Conservation (phyloP, 2,888 invertebrate species). For the Hypercompe scribonia region DNA sequence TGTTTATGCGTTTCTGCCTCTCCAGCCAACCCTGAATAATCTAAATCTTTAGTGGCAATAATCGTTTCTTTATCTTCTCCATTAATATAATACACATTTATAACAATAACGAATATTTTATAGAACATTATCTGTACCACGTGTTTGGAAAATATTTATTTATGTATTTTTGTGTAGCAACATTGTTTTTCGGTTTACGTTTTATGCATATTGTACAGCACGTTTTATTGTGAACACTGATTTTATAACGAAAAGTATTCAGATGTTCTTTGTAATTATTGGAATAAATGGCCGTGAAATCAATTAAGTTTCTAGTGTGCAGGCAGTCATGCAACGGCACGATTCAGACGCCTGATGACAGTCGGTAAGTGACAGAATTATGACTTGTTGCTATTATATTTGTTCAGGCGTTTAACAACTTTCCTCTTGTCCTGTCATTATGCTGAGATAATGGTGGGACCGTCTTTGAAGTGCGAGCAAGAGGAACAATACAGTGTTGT, state of each 20-base stretch:
- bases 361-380: slow-evolving; percentile 36
- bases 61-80: slow-evolving; percentile 46
- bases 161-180: slow-evolving; percentile 2
- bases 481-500: neutral
- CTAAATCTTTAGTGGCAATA: slow-evolving; percentile 60
- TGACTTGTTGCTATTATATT: slow-evolving; percentile 63
- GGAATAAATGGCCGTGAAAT: slow-evolving; percentile 70
- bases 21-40: slow-evolving; percentile 69
- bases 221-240: slow-evolving; percentile 6
- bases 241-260: slow-evolving; percentile 6
- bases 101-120: slow-evolving; percentile 32
- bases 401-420: slow-evolving; percentile 64
- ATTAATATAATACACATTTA: slow-evolving; percentile 20
- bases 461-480: slow-evolving; percentile 14
- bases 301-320: slow-evolving; percentile 57
- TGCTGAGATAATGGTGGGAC: slow-evolving; percentile 36
- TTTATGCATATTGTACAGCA: slow-evolving; percentile 25
- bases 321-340: slow-evolving; percentile 52
- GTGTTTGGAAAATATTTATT: slow-evolving; percentile 1
- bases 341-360: slow-evolving; percentile 55
- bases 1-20: slow-evolving; percentile 73
- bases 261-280: slow-evolving; percentile 27
- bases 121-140: slow-evolving; percentile 28
- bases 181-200: slow-evolving; percentile 30
- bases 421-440: slow-evolving; percentile 35